These are phyloP conservation scores for Dendroctonus valens DNA, from an alignment of 1,140 invertebrate species.

Conservation along the genomic window DNA sequence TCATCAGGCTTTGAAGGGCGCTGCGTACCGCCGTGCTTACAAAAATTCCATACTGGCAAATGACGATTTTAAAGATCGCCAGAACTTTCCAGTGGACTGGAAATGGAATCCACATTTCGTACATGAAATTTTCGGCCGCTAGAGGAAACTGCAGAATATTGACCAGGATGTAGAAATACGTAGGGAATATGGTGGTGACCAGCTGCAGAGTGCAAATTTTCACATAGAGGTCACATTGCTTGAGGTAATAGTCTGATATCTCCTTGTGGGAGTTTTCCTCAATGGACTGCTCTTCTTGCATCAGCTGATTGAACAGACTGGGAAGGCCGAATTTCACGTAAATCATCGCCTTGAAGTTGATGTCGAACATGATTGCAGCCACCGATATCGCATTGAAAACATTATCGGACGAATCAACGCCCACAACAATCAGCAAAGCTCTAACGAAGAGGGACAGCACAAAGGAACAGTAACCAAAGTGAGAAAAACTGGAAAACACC, in stretches of 20 bases:
- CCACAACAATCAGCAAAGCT: neutral
- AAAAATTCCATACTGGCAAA: slow-evolving; percentile 2
- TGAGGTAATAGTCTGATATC: neutral
- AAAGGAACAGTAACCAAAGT: neutral
- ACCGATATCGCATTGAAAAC: neutral
- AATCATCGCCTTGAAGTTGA: neutral
- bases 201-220: neutral
- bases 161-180: neutral
- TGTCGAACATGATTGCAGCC: neutral
- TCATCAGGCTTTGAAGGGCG: neutral
- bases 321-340: neutral
- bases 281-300: neutral
- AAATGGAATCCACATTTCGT: slow-evolving; percentile 1
- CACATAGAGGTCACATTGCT: neutral
- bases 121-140: neutral
- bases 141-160: neutral
- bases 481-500: neutral
- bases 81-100: neutral
- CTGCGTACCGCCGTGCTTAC: neutral
- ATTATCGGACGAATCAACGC: neutral
- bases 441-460: neutral
- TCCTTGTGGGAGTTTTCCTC: neutral
- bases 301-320: neutral
- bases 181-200: neutral
- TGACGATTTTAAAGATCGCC: neutral